Evolutionary conservation across 2,888 invertebrate genomes (phyloP), one percentile per base, ranked within the genome.

Genomic region (Cotesia congregata): DNA sequence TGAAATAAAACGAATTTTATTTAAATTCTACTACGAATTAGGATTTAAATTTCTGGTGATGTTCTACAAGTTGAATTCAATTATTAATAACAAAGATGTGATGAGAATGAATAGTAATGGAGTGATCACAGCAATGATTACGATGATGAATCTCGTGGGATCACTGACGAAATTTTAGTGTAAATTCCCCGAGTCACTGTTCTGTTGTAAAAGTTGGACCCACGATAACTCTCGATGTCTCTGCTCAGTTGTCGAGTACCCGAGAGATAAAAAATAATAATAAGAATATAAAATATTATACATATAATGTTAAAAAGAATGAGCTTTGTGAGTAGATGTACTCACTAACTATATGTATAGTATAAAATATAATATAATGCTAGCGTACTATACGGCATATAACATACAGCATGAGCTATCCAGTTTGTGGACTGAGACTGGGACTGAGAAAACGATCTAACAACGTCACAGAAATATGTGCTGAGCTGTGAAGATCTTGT

Each of bases 101-200:
- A 30, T 30, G 30, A 30, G 30, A 30, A 30, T 4, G 30, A 30
- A 30, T 30, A 30, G 30, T 30, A 30, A 30, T 30, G 30, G 15
- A 59, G 30, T 15, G 50, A 17, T 69, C 69, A 40, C 7, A 41
- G 12, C n/a, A 1, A 20, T 12, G 39, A 15, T 41, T 30, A 12
- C 17, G 67, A 60, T 12, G 61, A 59, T 15, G 50, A 50, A 1
- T 50, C 50, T 50, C 50, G 50, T 50, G 50, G 50, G 50, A 50
- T 50, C 50, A 50, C 50, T 50, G 39, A 83, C 84, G 83, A 85
- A 86, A 86, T 84, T 82, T 83, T 80, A 76, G 83, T 86, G 83
- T 84, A 85, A 86, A 86, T 86, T 86, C 86, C 81, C 82, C 82
- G 78, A 85, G 85, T 86, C 86, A 86, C 80, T 78, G 75, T 78